Conservation (phyloP, 2,797 vertebrate genomes). For the Cetoscarus ocellatus region DNA sequence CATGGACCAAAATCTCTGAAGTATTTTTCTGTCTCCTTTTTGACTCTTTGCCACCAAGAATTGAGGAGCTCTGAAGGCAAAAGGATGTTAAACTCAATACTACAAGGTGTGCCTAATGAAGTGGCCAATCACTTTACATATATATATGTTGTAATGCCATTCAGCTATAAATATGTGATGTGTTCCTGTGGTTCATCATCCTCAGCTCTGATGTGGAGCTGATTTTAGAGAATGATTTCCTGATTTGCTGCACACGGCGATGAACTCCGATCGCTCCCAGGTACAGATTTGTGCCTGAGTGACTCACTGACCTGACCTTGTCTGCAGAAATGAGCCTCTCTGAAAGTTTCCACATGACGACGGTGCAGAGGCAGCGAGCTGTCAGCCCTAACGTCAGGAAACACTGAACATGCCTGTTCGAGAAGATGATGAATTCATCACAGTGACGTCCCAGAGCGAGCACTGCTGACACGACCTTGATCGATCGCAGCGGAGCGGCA, state of each 20-base stretch:
- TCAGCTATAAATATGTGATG: too few relatives aligned
- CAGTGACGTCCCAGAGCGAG: slow-evolving; percentile 58
- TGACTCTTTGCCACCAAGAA: too few relatives aligned
- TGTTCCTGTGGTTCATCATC: not conserved
- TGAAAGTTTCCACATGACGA: slow-evolving; percentile 60
- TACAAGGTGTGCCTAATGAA: too few relatives aligned
- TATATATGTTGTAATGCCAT: too few relatives aligned
- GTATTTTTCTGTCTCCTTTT: too few relatives aligned
- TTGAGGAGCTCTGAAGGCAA: too few relatives aligned
- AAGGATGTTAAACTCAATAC: too few relatives aligned
- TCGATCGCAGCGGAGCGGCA: slow-evolving; percentile 77
- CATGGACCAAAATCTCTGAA: too few relatives aligned
- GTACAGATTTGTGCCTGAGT: slow-evolving; percentile 27
- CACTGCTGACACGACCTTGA: slow-evolving; percentile 77
- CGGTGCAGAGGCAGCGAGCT: slow-evolving; percentile 44
- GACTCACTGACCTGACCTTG: slow-evolving; percentile 56
- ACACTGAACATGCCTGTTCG: slow-evolving; percentile 51
- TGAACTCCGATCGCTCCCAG: slow-evolving; percentile 40
- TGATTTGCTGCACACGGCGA: not conserved
- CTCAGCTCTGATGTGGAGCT: not conserved
- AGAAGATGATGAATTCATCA: slow-evolving; percentile 78
- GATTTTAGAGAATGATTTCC: slow-evolving; percentile 5
- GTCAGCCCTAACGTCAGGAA: slow-evolving; percentile 56
- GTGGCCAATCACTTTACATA: too few relatives aligned
- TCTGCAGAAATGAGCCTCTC: slow-evolving; percentile 39